Conservation (phyloP, 2,113 vertebrate genomes). For the Plectropomus leopardus region DNA sequence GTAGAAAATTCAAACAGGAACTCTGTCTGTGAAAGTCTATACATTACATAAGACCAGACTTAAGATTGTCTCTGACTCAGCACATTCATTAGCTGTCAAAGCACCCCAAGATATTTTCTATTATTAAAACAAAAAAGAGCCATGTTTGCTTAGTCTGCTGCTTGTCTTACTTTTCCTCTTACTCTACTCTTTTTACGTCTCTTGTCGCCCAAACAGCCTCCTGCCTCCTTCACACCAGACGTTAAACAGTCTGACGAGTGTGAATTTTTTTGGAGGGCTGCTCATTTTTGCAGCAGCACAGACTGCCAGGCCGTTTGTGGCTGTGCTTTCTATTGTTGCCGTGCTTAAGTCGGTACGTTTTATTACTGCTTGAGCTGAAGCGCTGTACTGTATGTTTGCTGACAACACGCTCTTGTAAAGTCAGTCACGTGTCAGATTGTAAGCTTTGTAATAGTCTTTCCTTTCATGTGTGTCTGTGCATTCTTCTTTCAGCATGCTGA, state of each 20-base stretch:
- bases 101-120: slow-evolving; percentile 1
- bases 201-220: slow-evolving; percentile 34
- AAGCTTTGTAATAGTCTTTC: slow-evolving; percentile 29
- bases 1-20: not conserved
- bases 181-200: slow-evolving; percentile 8
- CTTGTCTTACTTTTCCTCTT: slow-evolving; percentile 16
- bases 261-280: slow-evolving; percentile 36
- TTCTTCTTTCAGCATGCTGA: slow-evolving; percentile 23
- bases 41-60: not conserved
- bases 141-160: slow-evolving; percentile 10
- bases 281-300: slow-evolving; percentile 48
- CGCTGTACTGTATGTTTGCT: slow-evolving; percentile 36
- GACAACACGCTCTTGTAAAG: slow-evolving; percentile 51
- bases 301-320: slow-evolving; percentile 27
- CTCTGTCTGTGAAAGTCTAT: not conserved
- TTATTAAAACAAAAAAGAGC: not conserved
- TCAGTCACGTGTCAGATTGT: slow-evolving; percentile 28
- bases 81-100: not conserved
- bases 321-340: slow-evolving; percentile 38
- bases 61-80: slow-evolving; percentile 7
- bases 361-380: slow-evolving; percentile 24
- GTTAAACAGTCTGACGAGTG: slow-evolving; percentile 36
- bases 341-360: slow-evolving; percentile 38
- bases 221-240: slow-evolving; percentile 44
- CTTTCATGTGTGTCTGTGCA: slow-evolving; percentile 46